phyloP scores from a whole-genome alignment of 2,113 vertebrate genomes.

The Panthera leo region DNA sequence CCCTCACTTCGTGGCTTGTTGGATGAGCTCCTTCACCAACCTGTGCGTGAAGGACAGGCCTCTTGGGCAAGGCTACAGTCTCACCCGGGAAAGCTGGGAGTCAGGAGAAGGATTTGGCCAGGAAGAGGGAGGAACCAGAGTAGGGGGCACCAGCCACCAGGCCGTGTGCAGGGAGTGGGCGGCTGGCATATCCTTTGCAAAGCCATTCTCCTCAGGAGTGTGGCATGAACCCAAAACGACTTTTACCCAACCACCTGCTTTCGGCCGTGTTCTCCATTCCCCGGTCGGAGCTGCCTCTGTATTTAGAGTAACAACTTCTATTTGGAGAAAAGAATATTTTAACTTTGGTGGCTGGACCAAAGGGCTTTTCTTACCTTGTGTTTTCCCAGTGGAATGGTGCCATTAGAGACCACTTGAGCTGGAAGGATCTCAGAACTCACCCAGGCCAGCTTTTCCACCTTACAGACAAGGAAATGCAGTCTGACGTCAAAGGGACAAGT shows the following conservation, averaged over 20 bases:
- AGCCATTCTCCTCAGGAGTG: not conserved
- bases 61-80: not conserved
- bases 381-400: not conserved
- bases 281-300: not conserved
- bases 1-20: not conserved
- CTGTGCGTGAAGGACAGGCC: accelerated
- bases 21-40: not conserved
- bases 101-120: no score
- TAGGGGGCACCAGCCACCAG: not conserved
- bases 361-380: not conserved
- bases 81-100: not conserved
- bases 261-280: not conserved
- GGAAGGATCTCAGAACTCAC: not conserved
- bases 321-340: not conserved
- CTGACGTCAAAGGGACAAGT: not conserved
- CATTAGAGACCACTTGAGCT: not conserved
- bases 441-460: not conserved
- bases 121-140: accelerated
- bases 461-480: not conserved
- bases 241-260: not conserved
- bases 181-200: not conserved
- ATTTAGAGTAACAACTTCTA: not conserved
- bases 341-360: not conserved
- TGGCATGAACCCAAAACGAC: no score
- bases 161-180: not conserved